These are phyloP conservation scores for Poecilia gillii DNA, from an alignment of 2,797 vertebrate species.

Conservation along the genomic window DNA sequence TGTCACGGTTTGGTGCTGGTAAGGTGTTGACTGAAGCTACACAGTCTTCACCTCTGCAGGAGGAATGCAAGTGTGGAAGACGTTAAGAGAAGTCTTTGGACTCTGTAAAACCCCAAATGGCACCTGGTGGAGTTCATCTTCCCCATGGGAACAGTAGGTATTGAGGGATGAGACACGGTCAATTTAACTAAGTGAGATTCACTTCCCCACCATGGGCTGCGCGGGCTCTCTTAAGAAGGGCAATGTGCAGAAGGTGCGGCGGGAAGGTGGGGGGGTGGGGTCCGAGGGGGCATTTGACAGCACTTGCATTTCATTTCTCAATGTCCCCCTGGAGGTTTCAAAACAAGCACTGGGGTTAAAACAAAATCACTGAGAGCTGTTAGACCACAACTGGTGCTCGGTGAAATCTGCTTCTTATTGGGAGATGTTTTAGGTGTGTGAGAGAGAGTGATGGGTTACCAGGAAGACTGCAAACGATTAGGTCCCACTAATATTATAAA, in stretches of 20 bases:
- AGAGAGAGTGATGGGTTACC: conserved; percentile 45
- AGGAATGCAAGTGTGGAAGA: conserved; percentile 59
- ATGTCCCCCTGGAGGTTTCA: conserved; percentile 61
- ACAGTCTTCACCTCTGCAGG: conserved; percentile 53
- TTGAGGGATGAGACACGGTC: conserved; percentile 76
- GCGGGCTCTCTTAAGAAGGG: conserved; percentile 32
- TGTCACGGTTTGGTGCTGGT: conserved; percentile 23
- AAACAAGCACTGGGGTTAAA: conserved; percentile 70
- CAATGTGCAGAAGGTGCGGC: background rate
- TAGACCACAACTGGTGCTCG: conserved; percentile 66
- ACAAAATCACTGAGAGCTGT: conserved; percentile 68
- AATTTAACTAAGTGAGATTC: conserved; percentile 78
- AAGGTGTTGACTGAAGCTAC: conserved; percentile 59
- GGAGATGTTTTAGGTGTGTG: conserved; percentile 34
- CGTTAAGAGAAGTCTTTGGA: conserved; percentile 37
- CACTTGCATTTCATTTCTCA: conserved; percentile 71
- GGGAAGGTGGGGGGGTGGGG: background rate
- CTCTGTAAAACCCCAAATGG: conserved; percentile 30
- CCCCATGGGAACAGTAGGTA: conserved; percentile 66
- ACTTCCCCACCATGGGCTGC: conserved; percentile 42
- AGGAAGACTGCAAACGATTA: conserved; percentile 64
- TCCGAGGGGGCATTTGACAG: conserved; percentile 53
- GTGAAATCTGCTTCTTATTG: conserved; percentile 76
- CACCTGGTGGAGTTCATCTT: conserved; percentile 62
- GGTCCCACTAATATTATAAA: conserved; percentile 34